Evolutionary conservation across 2,888 invertebrate species (phyloP).

Genomic region (Osmoderma eremita): DNA sequence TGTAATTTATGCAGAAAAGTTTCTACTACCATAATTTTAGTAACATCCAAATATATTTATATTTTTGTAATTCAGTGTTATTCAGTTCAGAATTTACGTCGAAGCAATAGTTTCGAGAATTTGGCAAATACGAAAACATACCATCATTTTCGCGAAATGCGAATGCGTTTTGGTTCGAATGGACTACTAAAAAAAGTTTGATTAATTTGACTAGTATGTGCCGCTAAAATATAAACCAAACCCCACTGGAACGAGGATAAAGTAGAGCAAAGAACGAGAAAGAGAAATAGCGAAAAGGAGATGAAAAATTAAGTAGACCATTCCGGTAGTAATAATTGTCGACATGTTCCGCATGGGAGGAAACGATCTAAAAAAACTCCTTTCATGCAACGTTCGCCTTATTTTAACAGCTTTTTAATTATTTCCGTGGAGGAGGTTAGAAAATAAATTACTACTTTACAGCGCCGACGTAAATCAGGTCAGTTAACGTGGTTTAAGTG

Average conservation of each 20-base stretch:
- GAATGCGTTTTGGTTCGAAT: too few species aligned
- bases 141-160: too few species aligned
- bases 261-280: not conserved
- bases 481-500: too few species aligned
- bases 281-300: conserved; percentile 1
- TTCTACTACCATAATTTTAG: too few species aligned
- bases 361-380: conserved; percentile 1
- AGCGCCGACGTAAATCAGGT: not conserved
- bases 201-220: conserved; percentile 1
- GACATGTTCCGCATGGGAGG: conserved; percentile 1
- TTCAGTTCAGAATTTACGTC: too few species aligned
- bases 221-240: not conserved
- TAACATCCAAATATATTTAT: too few species aligned
- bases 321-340: conserved; percentile 4
- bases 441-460: conserved; percentile 6
- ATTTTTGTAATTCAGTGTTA: too few species aligned
- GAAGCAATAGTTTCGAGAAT: too few species aligned
- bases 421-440: not conserved
- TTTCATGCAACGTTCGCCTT: not conserved
- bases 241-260: not conserved
- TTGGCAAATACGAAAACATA: too few species aligned
- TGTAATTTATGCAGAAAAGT: too few species aligned
- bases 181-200: not conserved
- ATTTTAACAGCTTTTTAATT: conserved; percentile 23
- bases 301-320: not conserved